Base-by-base conservation (phyloP, 1,140 invertebrate genomes). In the Lepidurus packardi region DNA sequence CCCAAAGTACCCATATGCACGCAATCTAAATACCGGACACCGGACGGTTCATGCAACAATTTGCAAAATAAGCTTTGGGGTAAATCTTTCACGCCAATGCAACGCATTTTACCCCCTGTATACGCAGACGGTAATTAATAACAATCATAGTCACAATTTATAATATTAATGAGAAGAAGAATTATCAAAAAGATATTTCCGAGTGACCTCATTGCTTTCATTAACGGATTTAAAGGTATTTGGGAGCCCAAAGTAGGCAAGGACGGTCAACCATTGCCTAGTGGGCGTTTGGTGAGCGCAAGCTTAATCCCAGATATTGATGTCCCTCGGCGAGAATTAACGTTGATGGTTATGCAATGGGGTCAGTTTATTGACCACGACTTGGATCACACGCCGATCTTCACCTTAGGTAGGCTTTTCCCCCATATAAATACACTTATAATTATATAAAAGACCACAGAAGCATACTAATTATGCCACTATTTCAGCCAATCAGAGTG, bases 21-120 rank as follows among this genome's bases (percentile, higher is more conserved):
- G 1, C 73, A 41, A 42, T 34, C 9, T 24, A 87, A 88, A 76
- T 95, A 94, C 82, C 87, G 94, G 25, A 89, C 89, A 1, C 89
- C 91, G 75, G 94, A 96, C 84, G 94, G 94, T 0, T 90, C 92
- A 0, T 97, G 94, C 83, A 97, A 96, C 83, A 95, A 96, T 84
- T 82, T 93, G 7, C 82, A 87, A 43, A 89, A 91, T 81, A 91
- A 93, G 0, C 87, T 86, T 0, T 90, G 90, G 87, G 94, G 94
- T 5, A 89, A 89, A 78, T 90, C 93, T 0, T 90, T 91, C 82
- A 92, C 89, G 13, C 90, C 94, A 0, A 94, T 97, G 80, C 88
- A 88, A 11, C 88, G 96, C 78, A 86, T 98, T 0, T 82, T 97
- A 13, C 91, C 91, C 8, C 89, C 94, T 1, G 92, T 90, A 82